Evolutionary conservation across 2,797 vertebrate species (phyloP), one percentile per base, ranked within the genome.

Genomic region (Remorina albescens): DNA sequence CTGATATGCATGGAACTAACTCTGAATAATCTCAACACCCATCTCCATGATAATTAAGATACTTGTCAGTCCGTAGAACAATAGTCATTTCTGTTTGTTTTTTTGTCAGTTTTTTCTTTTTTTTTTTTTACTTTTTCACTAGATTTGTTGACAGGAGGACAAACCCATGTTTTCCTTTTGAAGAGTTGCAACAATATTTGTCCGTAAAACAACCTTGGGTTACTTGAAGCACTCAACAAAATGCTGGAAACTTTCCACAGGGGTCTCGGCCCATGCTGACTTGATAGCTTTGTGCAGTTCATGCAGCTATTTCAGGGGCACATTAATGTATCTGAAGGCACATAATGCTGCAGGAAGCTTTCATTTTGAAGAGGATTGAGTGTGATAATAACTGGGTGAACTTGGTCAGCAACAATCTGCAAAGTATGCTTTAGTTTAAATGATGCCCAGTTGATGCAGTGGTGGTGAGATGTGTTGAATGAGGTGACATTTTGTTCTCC

Each of bases 311-410:
- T 72, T 69, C 0, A 0, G 37, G 23, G 62, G 61, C 47, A 61
- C 60, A 70, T 82, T 80, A 78, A 78, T 76, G 62, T 66, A 57
- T 69, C 41, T 62, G 54, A 69, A 60, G 56, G 63, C 44, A 47
- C 46, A 76, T 81, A 80, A 80, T 71, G n/a, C 53, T 19, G 67
- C 73, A 66, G 80, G 78, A 71, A 41, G 67, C 67, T 62, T 74
- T 67, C 21, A 49, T 63, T 58, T 64, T 36, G 59, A 41, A 71
- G 76, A 64, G 13, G 46, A 13, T 7, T 11, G 55, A 59, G 39
- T 10, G 39, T 10, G 37, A 51, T 54, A 42, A 79, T 44, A 58
- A 81, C 75, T 8, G 8, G 50, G 11, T 59, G 56, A 54, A 62
- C 56, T 23, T 50, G 63, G 69, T 76, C 79, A 73, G 54, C 61